Evolutionary conservation across 2,113 vertebrate genomes (phyloP), one percentile per base, ranked within the genome.

Genomic region (Otis tarda): DNA sequence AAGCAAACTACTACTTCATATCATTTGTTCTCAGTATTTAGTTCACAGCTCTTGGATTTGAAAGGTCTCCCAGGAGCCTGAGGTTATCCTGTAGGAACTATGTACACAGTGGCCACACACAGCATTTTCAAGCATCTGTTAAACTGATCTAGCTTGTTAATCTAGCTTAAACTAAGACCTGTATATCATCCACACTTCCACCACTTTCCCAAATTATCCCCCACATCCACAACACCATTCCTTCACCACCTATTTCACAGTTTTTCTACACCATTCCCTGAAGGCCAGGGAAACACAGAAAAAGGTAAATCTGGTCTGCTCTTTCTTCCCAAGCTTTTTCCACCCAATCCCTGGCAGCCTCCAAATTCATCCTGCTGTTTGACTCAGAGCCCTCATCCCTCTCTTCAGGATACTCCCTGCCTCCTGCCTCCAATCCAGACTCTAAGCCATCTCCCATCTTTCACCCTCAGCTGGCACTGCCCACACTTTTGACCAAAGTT

Each of bases 61-160:
- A 49, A 49, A 55, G 9, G n/a, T 60, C 82, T 60, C 15, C 47
- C 57, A 64, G 50, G 8, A 55, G 2, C 31, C 31, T 57, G 63
- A 52, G 24, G 41, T 20, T 64, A 10, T 31, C 33, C 9, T 27
- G 8, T 27, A 41, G 56, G 17, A 27, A 3, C 7, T 4, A n/a
- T 19, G 50, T 23, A n/a, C 3, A 2, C 3, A 14, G 45, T n/a
- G 21, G n/a, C 25, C 13, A 18, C 15, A 28, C 4, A 3, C 14
- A 8, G 7, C 12, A 24, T 41, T 76, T 33, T 15, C 52, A 53
- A 68, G 31, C 16, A 33, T 6, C 19, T 47, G 41, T 43, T 28
- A 28, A 27, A 16, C 27, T 27, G 52, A 27, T 53, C 52, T 28
- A 53, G 52, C 52, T 53, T 53, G 25, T 28, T 15, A 28, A 28